Conservation (phyloP, 2,797 vertebrate genomes). For the Presbytis comata region DNA sequence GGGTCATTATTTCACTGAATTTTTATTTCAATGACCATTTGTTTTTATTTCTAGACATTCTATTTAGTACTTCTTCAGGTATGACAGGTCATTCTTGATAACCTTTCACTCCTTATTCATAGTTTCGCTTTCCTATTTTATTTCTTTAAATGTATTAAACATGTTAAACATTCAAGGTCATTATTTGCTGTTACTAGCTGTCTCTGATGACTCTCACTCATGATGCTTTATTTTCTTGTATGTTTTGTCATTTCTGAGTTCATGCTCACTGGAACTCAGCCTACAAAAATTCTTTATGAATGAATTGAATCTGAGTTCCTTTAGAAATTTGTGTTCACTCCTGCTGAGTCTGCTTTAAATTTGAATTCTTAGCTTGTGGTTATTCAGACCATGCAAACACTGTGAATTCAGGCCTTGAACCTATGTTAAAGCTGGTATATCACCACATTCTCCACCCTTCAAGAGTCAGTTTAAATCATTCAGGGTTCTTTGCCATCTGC, state of each 20-base stretch:
- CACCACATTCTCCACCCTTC: not conserved
- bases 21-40: not conserved
- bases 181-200: not conserved
- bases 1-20: not conserved
- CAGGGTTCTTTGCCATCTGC: not conserved
- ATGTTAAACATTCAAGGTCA: not conserved
- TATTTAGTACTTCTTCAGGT: not conserved
- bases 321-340: not conserved
- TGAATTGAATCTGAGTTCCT: not conserved
- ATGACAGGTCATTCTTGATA: not conserved
- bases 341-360: not conserved
- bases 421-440: not conserved
- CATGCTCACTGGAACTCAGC: not conserved
- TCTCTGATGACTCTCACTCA: not conserved
- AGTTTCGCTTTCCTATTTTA: not conserved
- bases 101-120: not conserved
- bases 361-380: not conserved
- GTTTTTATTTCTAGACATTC: not conserved
- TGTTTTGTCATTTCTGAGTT: not conserved
- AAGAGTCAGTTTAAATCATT: not conserved
- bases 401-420: not conserved
- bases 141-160: slow-evolving; percentile 27
- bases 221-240: not conserved
- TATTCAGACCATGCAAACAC: not conserved
- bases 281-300: not conserved